A percentile compares a stretch with the other conserved stretches of the same genome.
These are phyloP conservation scores for Pseudachorutes palmiensis DNA, from an alignment of 1,140 invertebrate species.

Conservation along the genomic window DNA sequence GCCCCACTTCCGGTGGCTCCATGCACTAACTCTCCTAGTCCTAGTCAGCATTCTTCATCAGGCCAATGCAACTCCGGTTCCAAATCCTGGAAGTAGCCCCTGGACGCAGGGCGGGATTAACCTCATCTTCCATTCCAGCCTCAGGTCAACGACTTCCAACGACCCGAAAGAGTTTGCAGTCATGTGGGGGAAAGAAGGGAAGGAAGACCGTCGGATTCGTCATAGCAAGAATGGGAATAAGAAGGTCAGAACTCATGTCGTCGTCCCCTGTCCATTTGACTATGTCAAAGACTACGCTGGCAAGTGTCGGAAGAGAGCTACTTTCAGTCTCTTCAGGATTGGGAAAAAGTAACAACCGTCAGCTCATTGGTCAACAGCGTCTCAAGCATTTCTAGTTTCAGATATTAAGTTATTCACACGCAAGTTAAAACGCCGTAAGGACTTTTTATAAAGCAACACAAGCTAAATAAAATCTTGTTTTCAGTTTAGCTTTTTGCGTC, in stretches of 20 bases:
- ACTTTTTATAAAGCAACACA: too few relatives aligned
- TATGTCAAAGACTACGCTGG: slow-evolving; percentile 22
- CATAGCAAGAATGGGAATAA: neutral
- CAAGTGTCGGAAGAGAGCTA: slow-evolving; percentile 27
- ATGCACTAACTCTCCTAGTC: too few relatives aligned
- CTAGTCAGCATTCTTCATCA: neutral
- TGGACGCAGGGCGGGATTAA: neutral
- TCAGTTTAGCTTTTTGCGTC: too few relatives aligned
- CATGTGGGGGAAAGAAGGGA: neutral
- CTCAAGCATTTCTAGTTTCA: too few relatives aligned
- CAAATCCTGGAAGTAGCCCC: neutral
- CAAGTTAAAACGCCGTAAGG: neutral
- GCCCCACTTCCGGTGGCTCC: too few relatives aligned
- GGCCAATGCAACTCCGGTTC: neutral
- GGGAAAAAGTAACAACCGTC: neutral
- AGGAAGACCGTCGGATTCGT: neutral
- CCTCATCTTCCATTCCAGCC: neutral
- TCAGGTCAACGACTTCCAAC: neutral
- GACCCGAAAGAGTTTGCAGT: neutral
- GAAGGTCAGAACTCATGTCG: slow-evolving; percentile 9
- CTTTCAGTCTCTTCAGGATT: slow-evolving; percentile 27
- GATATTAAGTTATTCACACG: neutral
- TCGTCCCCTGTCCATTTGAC: slow-evolving; percentile 29
- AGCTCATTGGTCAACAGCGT: neutral
- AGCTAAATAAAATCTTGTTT: too few relatives aligned